Evolutionary conservation across 2,113 vertebrate genomes (phyloP).

Genomic region (Leucoraja erinaceus): DNA sequence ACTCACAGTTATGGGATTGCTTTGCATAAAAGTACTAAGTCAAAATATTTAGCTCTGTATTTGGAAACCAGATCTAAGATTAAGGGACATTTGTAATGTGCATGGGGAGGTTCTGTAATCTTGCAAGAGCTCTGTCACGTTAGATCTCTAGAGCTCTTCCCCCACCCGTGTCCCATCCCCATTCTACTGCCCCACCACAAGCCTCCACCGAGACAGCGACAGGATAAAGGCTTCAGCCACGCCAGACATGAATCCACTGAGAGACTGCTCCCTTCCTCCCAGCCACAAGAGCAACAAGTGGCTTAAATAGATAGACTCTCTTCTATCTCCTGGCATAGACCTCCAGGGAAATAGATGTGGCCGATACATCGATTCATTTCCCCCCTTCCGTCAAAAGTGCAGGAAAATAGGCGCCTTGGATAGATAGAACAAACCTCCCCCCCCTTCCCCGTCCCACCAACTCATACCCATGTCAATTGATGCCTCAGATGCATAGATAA

Average conservation of each 20-base stretch:
- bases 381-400: not conserved
- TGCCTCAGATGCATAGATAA: not conserved
- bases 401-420: conserved; percentile 27
- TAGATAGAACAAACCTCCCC: not conserved
- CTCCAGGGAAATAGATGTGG: conserved; percentile 9
- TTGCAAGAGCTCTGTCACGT: not conserved
- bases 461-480: not conserved
- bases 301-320: not conserved
- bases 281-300: conserved; percentile 11
- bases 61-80: not conserved
- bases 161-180: not conserved
- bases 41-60: not conserved
- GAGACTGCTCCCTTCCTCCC: conserved; percentile 15
- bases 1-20: not conserved
- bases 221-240: not conserved
- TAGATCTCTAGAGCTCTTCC: not conserved
- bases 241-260: not conserved
- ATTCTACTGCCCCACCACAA: not conserved
- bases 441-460: not conserved
- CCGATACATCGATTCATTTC: not conserved
- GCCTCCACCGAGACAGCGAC: not conserved
- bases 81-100: not conserved
- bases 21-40: not conserved
- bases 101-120: not conserved
- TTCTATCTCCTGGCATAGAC: not conserved